Evolutionary conservation across 1,140 invertebrate species (phyloP).

Genomic region (Euwallacea similis): DNA sequence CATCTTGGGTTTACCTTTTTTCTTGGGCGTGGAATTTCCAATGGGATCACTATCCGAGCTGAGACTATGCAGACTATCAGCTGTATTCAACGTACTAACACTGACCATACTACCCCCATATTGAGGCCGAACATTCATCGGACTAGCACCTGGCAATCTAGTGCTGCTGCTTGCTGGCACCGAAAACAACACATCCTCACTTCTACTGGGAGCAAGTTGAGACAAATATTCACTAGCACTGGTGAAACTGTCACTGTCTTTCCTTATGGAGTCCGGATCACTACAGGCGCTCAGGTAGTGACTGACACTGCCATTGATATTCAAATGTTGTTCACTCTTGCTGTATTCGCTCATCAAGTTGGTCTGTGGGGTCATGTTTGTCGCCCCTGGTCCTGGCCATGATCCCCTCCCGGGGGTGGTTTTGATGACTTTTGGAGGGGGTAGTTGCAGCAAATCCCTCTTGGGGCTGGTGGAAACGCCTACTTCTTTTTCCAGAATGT

Average conservation of each 20-base stretch:
- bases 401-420: conserved; percentile 75
- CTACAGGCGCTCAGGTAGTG: conserved; percentile 58
- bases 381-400: conserved; percentile 78
- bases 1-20: conserved; percentile 46
- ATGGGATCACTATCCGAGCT: conserved; percentile 59
- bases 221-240: conserved; percentile 57
- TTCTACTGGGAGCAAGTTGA: conserved; percentile 66
- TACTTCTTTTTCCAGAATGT: conserved; percentile 56
- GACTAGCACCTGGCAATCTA: conserved; percentile 61
- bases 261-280: conserved; percentile 59
- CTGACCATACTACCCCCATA: conserved; percentile 65
- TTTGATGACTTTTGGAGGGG: conserved; percentile 72
- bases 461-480: conserved; percentile 50
- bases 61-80: conserved; percentile 65
- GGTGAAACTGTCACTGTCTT: conserved; percentile 63
- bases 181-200: conserved; percentile 72
- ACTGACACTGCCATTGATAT: conserved; percentile 57
- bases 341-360: conserved; percentile 72
- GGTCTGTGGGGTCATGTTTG: conserved; percentile 53
- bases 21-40: conserved; percentile 45
- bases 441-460: conserved; percentile 66
- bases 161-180: conserved; percentile 51
- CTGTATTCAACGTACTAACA: conserved; percentile 56
- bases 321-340: conserved; percentile 80
- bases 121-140: conserved; percentile 63